phyloP scores from a whole-genome alignment of 2,888 invertebrate species.

The Hemithea aestivaria region DNA sequence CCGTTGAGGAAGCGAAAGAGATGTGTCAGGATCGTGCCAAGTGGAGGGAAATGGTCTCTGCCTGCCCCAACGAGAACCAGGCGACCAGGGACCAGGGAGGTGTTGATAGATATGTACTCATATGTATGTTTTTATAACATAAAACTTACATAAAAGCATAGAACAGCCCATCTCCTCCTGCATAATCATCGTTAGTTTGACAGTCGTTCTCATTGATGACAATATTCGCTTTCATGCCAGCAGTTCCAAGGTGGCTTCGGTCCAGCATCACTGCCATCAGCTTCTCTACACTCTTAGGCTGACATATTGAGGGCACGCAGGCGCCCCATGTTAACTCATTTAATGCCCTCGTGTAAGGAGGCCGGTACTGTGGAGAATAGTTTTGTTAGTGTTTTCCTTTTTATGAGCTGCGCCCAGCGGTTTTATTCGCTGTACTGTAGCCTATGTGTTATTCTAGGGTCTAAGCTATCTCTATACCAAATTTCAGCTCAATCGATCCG shows the following conservation, averaged over 20 bases:
- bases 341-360: constrained; percentile 46
- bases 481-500: too few relatives aligned
- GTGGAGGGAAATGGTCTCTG: too few relatives aligned
- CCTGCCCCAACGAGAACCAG: too few relatives aligned
- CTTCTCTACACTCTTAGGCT: constrained; percentile 47
- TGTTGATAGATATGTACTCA: too few relatives aligned
- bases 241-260: constrained; percentile 59
- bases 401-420: too few relatives aligned
- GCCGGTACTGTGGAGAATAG: constrained; percentile 40
- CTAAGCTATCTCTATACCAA: too few relatives aligned
- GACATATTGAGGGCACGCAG: constrained; percentile 74
- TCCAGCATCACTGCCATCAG: constrained; percentile 52
- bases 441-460: too few relatives aligned
- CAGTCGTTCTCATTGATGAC: constrained; percentile 47
- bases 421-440: too few relatives aligned
- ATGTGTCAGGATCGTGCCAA: too few relatives aligned
- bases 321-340: constrained; percentile 75
- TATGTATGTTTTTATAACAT: background rate
- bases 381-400: background rate
- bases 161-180: constrained; percentile 45
- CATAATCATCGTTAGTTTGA: constrained; percentile 42
- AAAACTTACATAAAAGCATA: constrained; percentile 56
- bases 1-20: too few relatives aligned
- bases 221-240: constrained; percentile 53
- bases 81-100: too few relatives aligned